Percentiles rank a stretch among this genome's conserved stretches.
These are phyloP conservation scores for Trachelus stipa DNA, from an alignment of 2,888 invertebrate species.

Conservation along the genomic window DNA sequence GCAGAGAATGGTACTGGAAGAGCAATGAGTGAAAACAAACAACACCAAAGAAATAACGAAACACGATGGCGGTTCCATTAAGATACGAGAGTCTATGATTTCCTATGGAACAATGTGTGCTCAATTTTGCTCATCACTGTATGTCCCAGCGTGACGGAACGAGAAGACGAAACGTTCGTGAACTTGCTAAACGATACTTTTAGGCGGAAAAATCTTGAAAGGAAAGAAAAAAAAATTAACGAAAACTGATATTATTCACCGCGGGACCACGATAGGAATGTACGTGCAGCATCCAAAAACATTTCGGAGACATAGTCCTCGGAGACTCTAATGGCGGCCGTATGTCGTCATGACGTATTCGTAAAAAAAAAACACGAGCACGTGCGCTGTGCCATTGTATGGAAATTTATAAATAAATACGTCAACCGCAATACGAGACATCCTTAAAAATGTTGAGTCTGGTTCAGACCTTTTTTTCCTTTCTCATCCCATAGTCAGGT, in stretches of 20 bases:
- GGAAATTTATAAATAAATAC: background rate
- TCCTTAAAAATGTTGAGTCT: background rate
- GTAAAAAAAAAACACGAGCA: background rate
- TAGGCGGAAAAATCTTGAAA: too few species aligned
- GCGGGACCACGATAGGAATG: background rate
- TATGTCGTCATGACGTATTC: background rate
- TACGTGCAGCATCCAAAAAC: background rate
- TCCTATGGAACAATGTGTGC: conserved; percentile 1
- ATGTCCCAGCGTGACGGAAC: background rate
- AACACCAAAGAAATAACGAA: conserved; percentile 27
- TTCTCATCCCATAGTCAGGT: background rate
- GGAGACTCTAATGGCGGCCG: background rate
- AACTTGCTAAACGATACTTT: too few species aligned
- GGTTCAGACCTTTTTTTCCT: background rate
- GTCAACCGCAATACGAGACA: background rate
- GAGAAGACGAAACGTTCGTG: too few species aligned
- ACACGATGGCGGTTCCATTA: conserved; percentile 29
- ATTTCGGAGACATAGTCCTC: background rate
- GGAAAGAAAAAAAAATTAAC: background rate
- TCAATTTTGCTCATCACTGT: too few species aligned
- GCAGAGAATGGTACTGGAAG: conserved; percentile 29
- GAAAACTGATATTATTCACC: background rate
- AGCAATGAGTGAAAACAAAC: conserved; percentile 24
- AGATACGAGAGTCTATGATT: conserved; percentile 21
- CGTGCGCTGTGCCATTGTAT: background rate